These are phyloP conservation scores for Vanessa tameamea DNA, from an alignment of 1,140 invertebrate species.

Conservation along the genomic window DNA sequence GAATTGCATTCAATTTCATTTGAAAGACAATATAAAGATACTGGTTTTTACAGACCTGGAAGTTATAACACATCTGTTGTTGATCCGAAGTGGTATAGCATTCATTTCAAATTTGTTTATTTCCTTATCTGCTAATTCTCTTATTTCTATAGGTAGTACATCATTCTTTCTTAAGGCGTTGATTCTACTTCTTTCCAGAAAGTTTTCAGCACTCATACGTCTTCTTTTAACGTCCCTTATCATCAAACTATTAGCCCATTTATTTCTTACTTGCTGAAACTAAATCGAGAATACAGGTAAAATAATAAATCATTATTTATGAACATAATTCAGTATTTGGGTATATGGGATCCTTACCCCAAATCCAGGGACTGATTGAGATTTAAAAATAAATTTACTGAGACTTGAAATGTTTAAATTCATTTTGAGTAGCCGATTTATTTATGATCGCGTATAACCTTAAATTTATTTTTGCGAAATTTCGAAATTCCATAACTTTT, in stretches of 20 bases:
- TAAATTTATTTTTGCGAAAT: neutral
- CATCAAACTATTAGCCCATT: conserved; percentile 90
- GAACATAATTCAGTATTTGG: neutral
- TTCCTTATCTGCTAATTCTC: conserved; percentile 87
- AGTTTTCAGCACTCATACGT: conserved; percentile 86
- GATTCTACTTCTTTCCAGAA: conserved; percentile 86
- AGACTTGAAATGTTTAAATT: conserved; percentile 62
- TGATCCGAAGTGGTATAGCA: conserved; percentile 84
- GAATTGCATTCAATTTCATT: too few species aligned
- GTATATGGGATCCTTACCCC: conserved; percentile 49
- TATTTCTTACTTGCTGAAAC: conserved; percentile 85
- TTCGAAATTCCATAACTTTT: neutral
- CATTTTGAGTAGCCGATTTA: conserved; percentile 43
- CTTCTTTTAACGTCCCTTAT: conserved; percentile 90
- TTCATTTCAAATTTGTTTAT: conserved; percentile 89
- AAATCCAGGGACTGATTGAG: conserved; percentile 63
- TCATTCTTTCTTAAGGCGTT: conserved; percentile 90
- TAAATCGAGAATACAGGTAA: conserved; percentile 21
- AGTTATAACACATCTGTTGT: conserved; percentile 90
- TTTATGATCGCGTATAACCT: neutral
- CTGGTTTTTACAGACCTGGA: conserved; percentile 53
- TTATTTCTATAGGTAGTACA: conserved; percentile 89
- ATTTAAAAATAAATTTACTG: conserved; percentile 66
- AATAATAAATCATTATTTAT: neutral
- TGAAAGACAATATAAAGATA: too few species aligned